Evolutionary conservation across 2,888 invertebrate genomes (phyloP).

Genomic region (Pammene aurita): DNA sequence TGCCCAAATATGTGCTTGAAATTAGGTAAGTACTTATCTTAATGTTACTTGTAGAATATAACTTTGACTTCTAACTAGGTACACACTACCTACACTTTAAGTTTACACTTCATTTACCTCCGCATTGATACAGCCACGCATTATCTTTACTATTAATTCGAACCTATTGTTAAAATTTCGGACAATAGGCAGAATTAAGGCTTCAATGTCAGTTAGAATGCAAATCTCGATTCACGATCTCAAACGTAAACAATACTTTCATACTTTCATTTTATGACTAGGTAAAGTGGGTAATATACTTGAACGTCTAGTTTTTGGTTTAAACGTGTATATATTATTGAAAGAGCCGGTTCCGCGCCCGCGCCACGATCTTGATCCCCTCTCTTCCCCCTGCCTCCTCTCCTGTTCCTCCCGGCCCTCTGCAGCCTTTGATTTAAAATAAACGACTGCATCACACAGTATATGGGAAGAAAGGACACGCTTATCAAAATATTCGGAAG

Average conservation of each 20-base stretch:
- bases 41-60: too few species aligned
- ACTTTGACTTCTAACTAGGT: background rate
- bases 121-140: slow-evolving; percentile 36
- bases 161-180: slow-evolving; percentile 40
- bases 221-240: slow-evolving; percentile 49
- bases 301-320: slow-evolving; percentile 45
- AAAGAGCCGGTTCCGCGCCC: slow-evolving; percentile 62
- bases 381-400: slow-evolving; percentile 50
- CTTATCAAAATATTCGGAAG: background rate
- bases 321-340: slow-evolving; percentile 41
- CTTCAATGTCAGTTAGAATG: slow-evolving; percentile 49
- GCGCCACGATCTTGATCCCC: slow-evolving; percentile 69
- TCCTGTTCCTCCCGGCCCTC: slow-evolving; percentile 53
- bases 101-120: slow-evolving; percentile 10
- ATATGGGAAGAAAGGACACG: slow-evolving; percentile 49
- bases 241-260: slow-evolving; percentile 44
- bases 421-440: slow-evolving; percentile 67
- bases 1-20: too few species aligned
- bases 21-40: too few species aligned
- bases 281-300: background rate
- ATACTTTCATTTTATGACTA: slow-evolving; percentile 48
- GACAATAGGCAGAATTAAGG: slow-evolving; percentile 14
- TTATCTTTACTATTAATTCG: slow-evolving; percentile 24
- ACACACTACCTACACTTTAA: too few species aligned
- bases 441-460: slow-evolving; percentile 61